Base-by-base conservation (phyloP, 2,797 vertebrate genomes). In the Poecilia velifera region DNA sequence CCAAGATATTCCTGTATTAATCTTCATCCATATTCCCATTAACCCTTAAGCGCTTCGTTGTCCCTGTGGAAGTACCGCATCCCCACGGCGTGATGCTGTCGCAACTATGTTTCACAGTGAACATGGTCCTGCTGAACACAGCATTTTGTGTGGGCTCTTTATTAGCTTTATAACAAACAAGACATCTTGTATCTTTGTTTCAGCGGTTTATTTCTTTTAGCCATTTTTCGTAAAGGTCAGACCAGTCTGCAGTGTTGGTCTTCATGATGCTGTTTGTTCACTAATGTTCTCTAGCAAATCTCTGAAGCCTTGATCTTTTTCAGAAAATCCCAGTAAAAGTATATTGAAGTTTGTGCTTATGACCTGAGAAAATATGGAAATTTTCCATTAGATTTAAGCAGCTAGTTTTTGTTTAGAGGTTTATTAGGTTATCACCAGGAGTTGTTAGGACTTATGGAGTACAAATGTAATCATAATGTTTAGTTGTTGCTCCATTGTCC, bases 351-450 rank as follows among this genome's bases (percentile, higher is more conserved):
- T 45, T 45, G 39, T 45, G 22, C 41, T 13, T 41, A 68, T 41
- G 36, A 41, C 20, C 14, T 43, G 66, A 70, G 9, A 70, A 43
- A 70, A 70, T 70, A 89, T 81, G n/a, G n/a, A n/a, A n/a, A n/a
- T n/a, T n/a, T n/a, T n/a, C n/a, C n/a, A n/a, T n/a, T n/a, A n/a
- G n/a, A n/a, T n/a, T n/a, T n/a, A n/a, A n/a, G n/a, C n/a, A n/a
- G n/a, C n/a, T n/a, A n/a, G n/a, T n/a, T n/a, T n/a, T n/a, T n/a
- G n/a, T n/a, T n/a, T n/a, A n/a, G n/a, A n/a, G n/a, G n/a, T n/a
- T n/a, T n/a, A n/a, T n/a, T n/a, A n/a, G n/a, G n/a, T n/a, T n/a
- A n/a, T n/a, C n/a, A n/a, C n/a, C n/a, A n/a, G n/a, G n/a, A n/a
- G n/a, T n/a, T n/a, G n/a, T n/a, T n/a, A n/a, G n/a, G n/a, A n/a